Percentiles rank a stretch among this genome's conserved stretches.
These are phyloP conservation scores for Sthenelais limicola DNA, from an alignment of 2,888 invertebrate species.

Conservation along the genomic window DNA sequence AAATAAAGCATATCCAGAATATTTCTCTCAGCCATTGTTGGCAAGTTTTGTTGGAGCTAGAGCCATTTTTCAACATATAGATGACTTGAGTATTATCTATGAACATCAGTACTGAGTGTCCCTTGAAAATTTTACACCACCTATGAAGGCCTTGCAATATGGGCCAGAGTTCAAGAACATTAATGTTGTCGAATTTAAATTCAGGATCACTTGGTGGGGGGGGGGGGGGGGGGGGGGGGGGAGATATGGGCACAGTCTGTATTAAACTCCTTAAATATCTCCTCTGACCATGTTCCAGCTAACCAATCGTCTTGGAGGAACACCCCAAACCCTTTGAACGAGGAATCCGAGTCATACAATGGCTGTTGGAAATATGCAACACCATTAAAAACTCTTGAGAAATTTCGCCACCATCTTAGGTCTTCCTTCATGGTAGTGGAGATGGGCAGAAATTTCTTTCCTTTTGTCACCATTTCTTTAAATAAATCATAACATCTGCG, in stretches of 20 bases:
- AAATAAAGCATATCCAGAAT: background rate
- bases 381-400: background rate
- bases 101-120: background rate
- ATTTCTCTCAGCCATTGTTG: background rate
- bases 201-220: background rate
- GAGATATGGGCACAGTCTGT: background rate
- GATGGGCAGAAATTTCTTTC: background rate
- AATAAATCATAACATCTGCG: too few relatives aligned
- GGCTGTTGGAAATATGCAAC: background rate
- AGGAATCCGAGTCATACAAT: background rate
- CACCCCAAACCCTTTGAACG: background rate
- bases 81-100: conserved; percentile 1
- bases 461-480: background rate
- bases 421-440: background rate
- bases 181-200: background rate
- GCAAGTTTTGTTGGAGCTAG: background rate
- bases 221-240: too few relatives aligned
- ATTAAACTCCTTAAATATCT: background rate
- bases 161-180: background rate
- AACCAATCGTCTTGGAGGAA: background rate
- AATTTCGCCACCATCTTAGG: background rate
- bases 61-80: background rate
- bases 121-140: background rate
- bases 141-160: background rate
- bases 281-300: background rate